These are phyloP conservation scores for Isurus oxyrinchus DNA, from an alignment of 2,113 vertebrate species.

Conservation along the genomic window DNA sequence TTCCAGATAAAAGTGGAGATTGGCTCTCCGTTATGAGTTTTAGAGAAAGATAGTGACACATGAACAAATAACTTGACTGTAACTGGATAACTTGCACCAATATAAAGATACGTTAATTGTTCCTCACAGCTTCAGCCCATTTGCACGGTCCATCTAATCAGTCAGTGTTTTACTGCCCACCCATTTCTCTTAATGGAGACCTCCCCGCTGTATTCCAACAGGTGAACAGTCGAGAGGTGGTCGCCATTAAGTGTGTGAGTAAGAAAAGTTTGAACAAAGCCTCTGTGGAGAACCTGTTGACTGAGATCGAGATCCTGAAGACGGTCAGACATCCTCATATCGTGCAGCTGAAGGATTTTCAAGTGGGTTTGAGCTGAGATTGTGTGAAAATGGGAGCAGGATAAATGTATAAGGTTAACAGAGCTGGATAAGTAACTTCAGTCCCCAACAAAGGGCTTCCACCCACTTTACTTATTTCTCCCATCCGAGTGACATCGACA, in stretches of 20 bases:
- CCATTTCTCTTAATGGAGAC: neutral
- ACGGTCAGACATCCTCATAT: slow-evolving; percentile 82
- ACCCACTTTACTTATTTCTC: neutral
- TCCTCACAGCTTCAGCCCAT: neutral
- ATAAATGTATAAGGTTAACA: neutral
- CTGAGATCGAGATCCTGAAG: slow-evolving; percentile 92
- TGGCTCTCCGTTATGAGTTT: neutral
- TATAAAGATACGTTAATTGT: neutral
- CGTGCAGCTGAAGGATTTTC: slow-evolving; percentile 91
- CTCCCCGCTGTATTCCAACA: slow-evolving; percentile 44
- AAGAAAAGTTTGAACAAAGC: slow-evolving; percentile 87
- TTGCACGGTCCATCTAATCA: neutral
- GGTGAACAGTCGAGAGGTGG: slow-evolving; percentile 79
- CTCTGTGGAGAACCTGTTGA: slow-evolving; percentile 87
- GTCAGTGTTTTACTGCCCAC: neutral
- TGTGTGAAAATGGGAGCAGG: neutral
- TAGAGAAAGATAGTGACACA: neutral
- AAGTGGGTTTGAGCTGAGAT: slow-evolving; percentile 55
- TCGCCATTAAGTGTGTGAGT: slow-evolving; percentile 86
- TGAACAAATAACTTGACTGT: no score
- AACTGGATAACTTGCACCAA: neutral
- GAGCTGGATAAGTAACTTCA: neutral
- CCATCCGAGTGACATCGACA: neutral
- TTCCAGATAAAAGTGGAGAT: neutral
- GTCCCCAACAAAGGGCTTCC: neutral